These are phyloP conservation scores for Eupithecia exiguata DNA, from an alignment of 2,888 invertebrate species.

Conservation along the genomic window DNA sequence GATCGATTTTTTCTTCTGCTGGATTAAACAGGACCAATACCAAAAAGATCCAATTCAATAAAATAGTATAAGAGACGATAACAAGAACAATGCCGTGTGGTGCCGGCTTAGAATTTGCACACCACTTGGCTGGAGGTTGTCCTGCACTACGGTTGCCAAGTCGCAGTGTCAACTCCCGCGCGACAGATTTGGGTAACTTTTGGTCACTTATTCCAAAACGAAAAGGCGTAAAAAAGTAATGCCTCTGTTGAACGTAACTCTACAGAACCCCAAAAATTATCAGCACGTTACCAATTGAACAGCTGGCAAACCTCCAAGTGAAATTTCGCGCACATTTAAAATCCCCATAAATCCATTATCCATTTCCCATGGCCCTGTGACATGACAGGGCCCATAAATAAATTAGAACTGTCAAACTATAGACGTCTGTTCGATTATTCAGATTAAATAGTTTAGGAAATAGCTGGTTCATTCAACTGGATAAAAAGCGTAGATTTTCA, in stretches of 20 bases:
- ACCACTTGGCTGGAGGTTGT: no score
- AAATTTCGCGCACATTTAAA: conserved; percentile 19
- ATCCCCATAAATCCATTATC: conserved; percentile 28
- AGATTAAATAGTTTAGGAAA: conserved; percentile 24
- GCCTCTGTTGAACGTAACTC: background rate
- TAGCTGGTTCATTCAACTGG: conserved; percentile 15
- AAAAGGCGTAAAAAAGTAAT: background rate
- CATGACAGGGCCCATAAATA: conserved; percentile 35
- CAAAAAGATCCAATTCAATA: background rate
- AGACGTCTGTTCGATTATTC: conserved; percentile 37
- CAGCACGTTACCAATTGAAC: conserved; percentile 10
- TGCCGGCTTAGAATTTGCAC: no score
- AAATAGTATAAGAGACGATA: background rate
- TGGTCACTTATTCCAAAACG: background rate
- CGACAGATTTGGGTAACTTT: background rate
- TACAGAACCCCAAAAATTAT: conserved; percentile 2
- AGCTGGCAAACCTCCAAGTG: conserved; percentile 22
- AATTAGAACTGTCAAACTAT: conserved; percentile 39
- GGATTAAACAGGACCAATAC: background rate
- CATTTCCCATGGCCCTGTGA: conserved; percentile 21
- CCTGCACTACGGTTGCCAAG: no score
- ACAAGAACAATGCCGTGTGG: background rate
- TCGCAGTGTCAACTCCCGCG: no score
- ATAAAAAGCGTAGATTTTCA: background rate
- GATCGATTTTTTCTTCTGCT: background rate